Evolutionary conservation across 2,888 invertebrate genomes (phyloP).

Genomic region (Lepidonotus clava): DNA sequence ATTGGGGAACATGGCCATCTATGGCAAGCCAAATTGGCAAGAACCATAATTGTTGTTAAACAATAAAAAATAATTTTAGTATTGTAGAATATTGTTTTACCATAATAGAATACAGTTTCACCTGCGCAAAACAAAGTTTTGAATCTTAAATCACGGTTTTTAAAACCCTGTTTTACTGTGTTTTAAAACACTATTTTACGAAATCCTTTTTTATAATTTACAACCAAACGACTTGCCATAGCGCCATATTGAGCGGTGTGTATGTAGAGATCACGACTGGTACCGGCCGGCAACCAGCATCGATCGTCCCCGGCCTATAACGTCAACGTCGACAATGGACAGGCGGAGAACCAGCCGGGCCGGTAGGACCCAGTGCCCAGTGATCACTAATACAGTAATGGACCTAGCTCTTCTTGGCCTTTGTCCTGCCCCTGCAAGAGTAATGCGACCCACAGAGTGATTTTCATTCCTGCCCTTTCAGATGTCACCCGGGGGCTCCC

Average conservation of each 20-base stretch:
- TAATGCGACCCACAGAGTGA: background rate
- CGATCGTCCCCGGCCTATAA: background rate
- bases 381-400: constrained; percentile 27
- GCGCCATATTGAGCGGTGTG: background rate
- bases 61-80: too few species aligned
- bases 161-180: too few species aligned
- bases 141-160: too few species aligned
- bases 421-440: background rate
- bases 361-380: background rate
- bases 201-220: too few species aligned
- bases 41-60: too few species aligned
- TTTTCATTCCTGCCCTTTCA: background rate
- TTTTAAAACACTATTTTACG: too few species aligned
- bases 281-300: background rate
- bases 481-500: background rate
- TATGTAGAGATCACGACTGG: background rate
- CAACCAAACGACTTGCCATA: too few species aligned
- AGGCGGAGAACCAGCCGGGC: background rate
- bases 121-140: too few species aligned
- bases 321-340: background rate
- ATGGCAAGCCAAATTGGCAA: too few species aligned
- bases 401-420: background rate
- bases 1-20: too few species aligned
- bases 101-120: too few species aligned
- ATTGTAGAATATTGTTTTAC: too few species aligned